Base-by-base conservation (phyloP, 2,113 vertebrate genomes). In the Python bivittatus region DNA sequence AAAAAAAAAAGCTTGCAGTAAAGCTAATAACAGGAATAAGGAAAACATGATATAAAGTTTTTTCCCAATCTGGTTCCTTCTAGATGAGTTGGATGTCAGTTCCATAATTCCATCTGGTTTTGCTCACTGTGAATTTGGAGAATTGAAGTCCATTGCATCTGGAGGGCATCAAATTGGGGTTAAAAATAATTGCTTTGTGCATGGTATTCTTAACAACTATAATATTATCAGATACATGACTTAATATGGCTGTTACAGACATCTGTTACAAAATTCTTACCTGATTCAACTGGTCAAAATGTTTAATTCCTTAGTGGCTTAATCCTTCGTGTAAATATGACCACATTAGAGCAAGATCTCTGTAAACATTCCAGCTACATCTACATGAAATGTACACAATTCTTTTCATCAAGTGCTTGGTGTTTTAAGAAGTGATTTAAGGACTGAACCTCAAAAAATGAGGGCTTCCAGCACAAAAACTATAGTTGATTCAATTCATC, bases 141-240 rank as follows among this genome's bases (percentile, higher is more conserved):
- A 42, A 38, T 38, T 79, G 33, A 38, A 72, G 68, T 6, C 48
- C 48, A 48, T 6, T 48, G 7, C 48, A 48, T 48, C 48, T 48
- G 68, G 72, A 79, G 6, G 33, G 17, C 72, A 9, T 6, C 33
- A 79, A 79, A 79, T 79, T 79, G 33, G 17, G 33, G 17, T 1
- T 79, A 53, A 86, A 86, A 93, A 88, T 61, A 48, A 33, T 38
- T 72, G 33, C 23, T 84, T 92, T 84, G 27, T 88, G 52, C 61
- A 57, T 85, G 44, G 84, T 52, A 44, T 84, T 44, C 20, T 84
- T 44, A 84, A 22, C 13, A 22, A 79, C 22, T 44, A 57, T 29
- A 92, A 64, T 25, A 33, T 54, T 54, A 56, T 83, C n/a, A 53
- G 29, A 38, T 6, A 11, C 12, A 38, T 86, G 6, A 8, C 22